These are phyloP conservation scores for Chironomus striatipennis DNA, from an alignment of 1,140 invertebrate species.

Conservation along the genomic window DNA sequence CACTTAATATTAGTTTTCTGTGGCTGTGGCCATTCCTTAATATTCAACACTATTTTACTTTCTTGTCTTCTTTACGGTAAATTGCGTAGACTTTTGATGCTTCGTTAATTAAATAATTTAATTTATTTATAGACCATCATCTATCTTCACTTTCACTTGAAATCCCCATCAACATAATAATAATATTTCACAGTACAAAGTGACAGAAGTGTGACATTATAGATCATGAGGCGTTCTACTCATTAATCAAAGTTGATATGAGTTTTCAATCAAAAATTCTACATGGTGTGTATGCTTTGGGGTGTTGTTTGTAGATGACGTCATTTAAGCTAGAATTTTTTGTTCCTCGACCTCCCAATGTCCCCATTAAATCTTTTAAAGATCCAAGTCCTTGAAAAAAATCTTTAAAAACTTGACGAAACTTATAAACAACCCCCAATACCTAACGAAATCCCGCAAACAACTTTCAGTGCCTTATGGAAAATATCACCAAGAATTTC, in stretches of 20 bases:
- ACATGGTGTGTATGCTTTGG: background rate
- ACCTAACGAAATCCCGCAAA: background rate
- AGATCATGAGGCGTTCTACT: constrained; percentile 19
- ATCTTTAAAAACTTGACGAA: too few species aligned
- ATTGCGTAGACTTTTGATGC: background rate
- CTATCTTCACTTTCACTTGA: background rate
- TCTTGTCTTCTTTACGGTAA: background rate
- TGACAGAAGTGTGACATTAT: background rate
- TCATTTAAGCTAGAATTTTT: too few species aligned
- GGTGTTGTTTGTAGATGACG: too few species aligned
- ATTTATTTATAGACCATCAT: background rate
- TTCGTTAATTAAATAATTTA: constrained; percentile 20
- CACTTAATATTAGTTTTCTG: background rate
- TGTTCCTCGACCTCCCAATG: too few species aligned
- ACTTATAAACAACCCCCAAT: too few species aligned
- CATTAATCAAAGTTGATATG: constrained; percentile 21
- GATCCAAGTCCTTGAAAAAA: too few species aligned
- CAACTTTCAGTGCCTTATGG: background rate
- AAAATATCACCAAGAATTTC: background rate
- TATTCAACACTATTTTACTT: background rate
- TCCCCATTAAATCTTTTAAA: too few species aligned
- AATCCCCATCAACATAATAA: background rate
- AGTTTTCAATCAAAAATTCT: constrained; percentile 20
- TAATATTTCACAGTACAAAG: background rate
- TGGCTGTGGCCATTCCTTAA: background rate